Evolutionary conservation across 2,113 vertebrate genomes (phyloP), one percentile per base, ranked within the genome.

Genomic region (Nerophis ophidion): DNA sequence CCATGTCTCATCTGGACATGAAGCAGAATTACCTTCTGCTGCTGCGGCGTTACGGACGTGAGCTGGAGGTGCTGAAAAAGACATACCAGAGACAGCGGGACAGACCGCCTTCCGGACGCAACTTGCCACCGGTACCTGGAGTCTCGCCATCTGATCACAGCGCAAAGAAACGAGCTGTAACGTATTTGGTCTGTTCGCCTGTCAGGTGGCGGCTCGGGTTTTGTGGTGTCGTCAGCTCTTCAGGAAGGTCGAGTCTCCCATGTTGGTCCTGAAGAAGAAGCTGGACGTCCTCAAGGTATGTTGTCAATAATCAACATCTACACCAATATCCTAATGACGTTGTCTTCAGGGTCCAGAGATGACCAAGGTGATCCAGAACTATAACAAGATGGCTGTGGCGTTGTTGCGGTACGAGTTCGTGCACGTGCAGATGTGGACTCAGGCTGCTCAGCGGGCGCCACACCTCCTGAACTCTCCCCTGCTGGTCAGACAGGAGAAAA

Each of bases 161-260:
- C 19, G 3, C 15, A 16, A 2, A 16, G 15, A 17, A n/a, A 42
- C 7, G 3, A n/a, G n/a, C 35, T 40, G 48, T 19, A 49, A 11
- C n/a, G 16, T 54, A 34, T 12, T 26, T 14, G 44, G 13, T 58
- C 55, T 66, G 45, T 33, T 17, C 35, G 48, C 44, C 4, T 57
- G 75, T 64, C 74, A 93, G 92, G 82, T 93, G 61, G 65, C 91
- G 16, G 92, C 91, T 14, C 88, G 90, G 75, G 87, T 93, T 57
- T 84, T 91, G 76, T 94, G 92, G 92, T 84, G 89, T 68, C 89
- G 86, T n/a, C 89, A 92, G 60, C 86, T 94, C 5, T 90, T 89
- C 78, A 87, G 89, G 70, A 93, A 89, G 84, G 88, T 92, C 49
- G 86, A 93, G 46, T 64, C 69, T 62, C 92, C 92, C 49, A 93